Evolutionary conservation across 2,888 invertebrate genomes (phyloP), one percentile per base, ranked within the genome.

Genomic region (Esperia sulphurella): DNA sequence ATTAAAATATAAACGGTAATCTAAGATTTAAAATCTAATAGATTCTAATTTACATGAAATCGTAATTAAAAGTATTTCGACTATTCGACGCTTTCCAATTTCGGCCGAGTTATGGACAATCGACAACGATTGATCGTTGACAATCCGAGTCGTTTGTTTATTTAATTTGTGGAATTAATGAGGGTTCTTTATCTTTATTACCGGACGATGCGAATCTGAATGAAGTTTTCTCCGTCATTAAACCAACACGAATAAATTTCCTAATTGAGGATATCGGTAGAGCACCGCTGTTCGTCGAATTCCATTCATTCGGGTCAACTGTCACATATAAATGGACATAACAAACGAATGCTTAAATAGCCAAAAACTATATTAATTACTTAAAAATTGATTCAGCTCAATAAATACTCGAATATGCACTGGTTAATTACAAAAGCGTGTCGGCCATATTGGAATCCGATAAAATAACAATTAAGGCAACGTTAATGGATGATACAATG

Each of bases 401-500:
- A 62, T 21, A 58, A 57, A 65, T 55, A 61, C 60, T 59, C 59
- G 55, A 63, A 60, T 55, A 54, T 68, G 70, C 70, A 71, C 61
- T 68, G 71, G 74, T 77, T 82, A 81, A 82, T 83, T 83, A 83
- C 75, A 62, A 71, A 64, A 72, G 70, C 73, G 74, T 75, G 77
- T 76, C 77, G 60, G 79, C 80, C 79, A 79, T 81, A 80, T 83
- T 83, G 79, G 76, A 77, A 79, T 79, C 71, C 78, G 84, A 86
- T 86, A 87, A 85, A 84, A 83, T 86, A 85, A 85, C 84, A 87
- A 87, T 87, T 86, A 87, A 84, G 82, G 71, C 71, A 74, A 72
- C 78, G 74, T 82, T 83, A 85, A 83, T 77, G 79, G 69, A 75
- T 70, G 71, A 63, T 72, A 83, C 83, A 83, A 83, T 83, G 74